Percentiles rank a stretch among this genome's conserved stretches.
phyloP scores from a whole-genome alignment of 2,797 vertebrate species.

The Hydrophis major region DNA sequence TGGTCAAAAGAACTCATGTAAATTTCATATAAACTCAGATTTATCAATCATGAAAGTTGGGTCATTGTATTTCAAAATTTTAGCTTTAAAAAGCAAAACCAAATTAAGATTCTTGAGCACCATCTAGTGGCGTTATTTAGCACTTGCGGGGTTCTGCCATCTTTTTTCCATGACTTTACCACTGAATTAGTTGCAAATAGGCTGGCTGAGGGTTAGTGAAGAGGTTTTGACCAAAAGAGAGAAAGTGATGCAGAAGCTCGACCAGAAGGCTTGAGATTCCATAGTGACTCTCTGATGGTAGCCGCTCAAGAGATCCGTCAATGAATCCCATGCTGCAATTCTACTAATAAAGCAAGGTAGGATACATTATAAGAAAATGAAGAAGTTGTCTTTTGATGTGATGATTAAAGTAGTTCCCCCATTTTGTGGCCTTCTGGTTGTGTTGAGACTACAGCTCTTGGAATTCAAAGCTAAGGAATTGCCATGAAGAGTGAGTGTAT shows the following conservation, averaged over 20 bases:
- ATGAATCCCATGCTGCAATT: background rate
- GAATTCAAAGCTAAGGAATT: background rate
- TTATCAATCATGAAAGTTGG: background rate
- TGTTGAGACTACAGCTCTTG: background rate
- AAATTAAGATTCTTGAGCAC: background rate
- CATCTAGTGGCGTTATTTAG: background rate
- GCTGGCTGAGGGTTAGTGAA: background rate
- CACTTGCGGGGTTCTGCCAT: background rate
- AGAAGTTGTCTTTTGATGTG: background rate
- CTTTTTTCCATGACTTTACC: constrained; percentile 24
- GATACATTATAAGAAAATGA: background rate
- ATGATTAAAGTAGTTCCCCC: background rate
- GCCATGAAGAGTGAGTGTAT: background rate
- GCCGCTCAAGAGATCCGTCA: background rate
- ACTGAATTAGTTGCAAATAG: constrained; percentile 22
- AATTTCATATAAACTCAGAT: background rate
- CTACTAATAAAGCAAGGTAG: background rate
- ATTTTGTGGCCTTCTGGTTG: background rate
- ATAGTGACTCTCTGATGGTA: background rate
- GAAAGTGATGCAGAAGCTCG: background rate
- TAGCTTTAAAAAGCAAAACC: background rate
- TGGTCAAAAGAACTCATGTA: background rate
- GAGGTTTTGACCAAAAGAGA: background rate
- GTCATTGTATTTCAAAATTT: background rate
- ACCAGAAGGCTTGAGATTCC: background rate